Conservation (phyloP, 2,888 invertebrate genomes). For the Drosophila hamatofila region DNA sequence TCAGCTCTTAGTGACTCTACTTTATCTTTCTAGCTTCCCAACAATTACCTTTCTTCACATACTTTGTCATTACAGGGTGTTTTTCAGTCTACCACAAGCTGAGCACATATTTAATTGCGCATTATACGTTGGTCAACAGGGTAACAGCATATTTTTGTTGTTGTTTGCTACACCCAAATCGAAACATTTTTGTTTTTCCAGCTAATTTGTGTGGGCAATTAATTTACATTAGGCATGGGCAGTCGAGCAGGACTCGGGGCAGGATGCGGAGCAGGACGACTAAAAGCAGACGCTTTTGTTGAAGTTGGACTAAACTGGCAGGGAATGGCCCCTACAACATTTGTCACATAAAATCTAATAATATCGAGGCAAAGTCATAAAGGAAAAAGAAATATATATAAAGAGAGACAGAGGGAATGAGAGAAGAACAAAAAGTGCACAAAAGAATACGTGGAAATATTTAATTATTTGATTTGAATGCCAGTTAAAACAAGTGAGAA, state of each 20-base stretch:
- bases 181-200: slow-evolving; percentile 52
- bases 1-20: not conserved
- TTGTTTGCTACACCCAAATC: slow-evolving; percentile 37
- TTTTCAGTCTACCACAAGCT: not conserved
- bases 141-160: slow-evolving; percentile 10
- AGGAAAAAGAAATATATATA: not conserved
- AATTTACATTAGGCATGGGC: slow-evolving; percentile 65
- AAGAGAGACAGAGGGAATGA: not conserved
- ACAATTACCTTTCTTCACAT: too few relatives aligned
- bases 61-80: slow-evolving; percentile 6
- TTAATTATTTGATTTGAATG: not conserved
- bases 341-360: slow-evolving; percentile 16
- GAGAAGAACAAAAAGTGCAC: not conserved
- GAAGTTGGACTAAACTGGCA: slow-evolving; percentile 15
- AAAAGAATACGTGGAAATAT: slow-evolving; percentile 10
- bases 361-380: slow-evolving; percentile 15
- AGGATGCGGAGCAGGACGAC: not conserved
- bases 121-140: slow-evolving; percentile 13
- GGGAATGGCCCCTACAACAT: slow-evolving; percentile 13
- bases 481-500: not conserved
- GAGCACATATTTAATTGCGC: not conserved
- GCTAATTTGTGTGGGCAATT: slow-evolving; percentile 76
- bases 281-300: slow-evolving; percentile 17
- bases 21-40: too few relatives aligned
- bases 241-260: not conserved